Conservation (phyloP, 2,797 vertebrate genomes). For the Pangasius djambal region DNA sequence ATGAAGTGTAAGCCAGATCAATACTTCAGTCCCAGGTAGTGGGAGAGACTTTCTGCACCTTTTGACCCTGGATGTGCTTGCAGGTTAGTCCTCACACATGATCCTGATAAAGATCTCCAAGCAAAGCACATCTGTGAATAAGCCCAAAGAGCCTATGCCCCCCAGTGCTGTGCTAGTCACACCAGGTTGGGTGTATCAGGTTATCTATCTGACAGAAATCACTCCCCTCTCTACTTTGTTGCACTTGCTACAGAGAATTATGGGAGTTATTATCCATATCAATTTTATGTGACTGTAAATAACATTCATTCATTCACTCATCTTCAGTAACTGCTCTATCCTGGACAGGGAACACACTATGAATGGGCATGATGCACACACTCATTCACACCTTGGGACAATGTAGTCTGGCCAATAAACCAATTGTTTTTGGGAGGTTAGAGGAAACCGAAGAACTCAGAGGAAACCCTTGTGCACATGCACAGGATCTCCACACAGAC, state of each 20-base stretch:
- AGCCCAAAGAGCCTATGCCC: conserved; percentile 67
- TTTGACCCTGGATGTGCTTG: conserved; percentile 72
- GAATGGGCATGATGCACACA: background rate
- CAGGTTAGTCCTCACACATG: conserved; percentile 78
- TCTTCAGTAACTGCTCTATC: background rate
- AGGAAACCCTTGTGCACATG: background rate
- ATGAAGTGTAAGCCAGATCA: conserved; percentile 72
- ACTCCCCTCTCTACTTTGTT: conserved; percentile 26
- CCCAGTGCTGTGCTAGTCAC: conserved; percentile 79
- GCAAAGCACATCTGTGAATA: conserved; percentile 64
- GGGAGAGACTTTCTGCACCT: conserved; percentile 45
- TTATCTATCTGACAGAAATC: conserved; percentile 44
- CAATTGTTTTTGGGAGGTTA: background rate
- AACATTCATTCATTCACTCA: background rate
- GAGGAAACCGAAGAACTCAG: background rate
- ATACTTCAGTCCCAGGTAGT: conserved; percentile 54
- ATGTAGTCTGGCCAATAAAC: background rate
- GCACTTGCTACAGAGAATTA: background rate
- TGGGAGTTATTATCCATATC: background rate
- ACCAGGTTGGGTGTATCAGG: conserved; percentile 56
- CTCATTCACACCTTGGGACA: background rate
- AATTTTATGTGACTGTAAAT: background rate
- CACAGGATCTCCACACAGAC: background rate
- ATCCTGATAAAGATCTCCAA: conserved; percentile 85
- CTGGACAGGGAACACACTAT: background rate